Evolutionary conservation across 2,888 invertebrate genomes (phyloP).

Genomic region (Girardia tigrina): DNA sequence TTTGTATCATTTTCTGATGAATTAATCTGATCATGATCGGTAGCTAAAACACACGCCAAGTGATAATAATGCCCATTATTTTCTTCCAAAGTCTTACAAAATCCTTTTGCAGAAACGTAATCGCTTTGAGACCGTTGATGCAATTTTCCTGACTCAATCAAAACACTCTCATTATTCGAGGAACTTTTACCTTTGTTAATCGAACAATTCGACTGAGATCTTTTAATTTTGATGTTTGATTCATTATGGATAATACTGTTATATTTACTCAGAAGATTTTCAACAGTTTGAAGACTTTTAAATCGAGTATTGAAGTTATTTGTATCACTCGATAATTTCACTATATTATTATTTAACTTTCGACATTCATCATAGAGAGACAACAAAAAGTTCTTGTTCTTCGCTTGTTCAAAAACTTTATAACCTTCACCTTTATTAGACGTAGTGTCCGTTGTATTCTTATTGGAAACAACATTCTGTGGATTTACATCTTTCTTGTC

Average conservation of each 20-base stretch:
- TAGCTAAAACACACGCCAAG: background rate
- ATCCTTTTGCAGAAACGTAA: background rate
- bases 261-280: background rate
- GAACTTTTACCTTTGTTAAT: background rate
- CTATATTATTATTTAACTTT: background rate
- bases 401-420: background rate
- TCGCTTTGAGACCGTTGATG: background rate
- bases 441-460: background rate
- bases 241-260: background rate
- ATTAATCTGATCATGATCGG: background rate
- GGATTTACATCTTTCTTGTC: background rate
- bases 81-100: background rate
- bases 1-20: background rate
- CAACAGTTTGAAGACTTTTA: background rate
- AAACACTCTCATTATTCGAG: background rate
- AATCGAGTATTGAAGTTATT: background rate
- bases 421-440: background rate
- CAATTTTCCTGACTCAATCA: background rate
- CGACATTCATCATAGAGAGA: background rate
- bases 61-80: constrained; percentile 15
- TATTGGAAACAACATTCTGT: background rate
- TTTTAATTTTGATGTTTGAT: background rate
- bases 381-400: background rate
- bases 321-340: background rate
- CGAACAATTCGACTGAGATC: background rate